Evolutionary conservation across 2,797 vertebrate species (phyloP), one percentile per base, ranked within the genome.

Genomic region (Perodicticus potto): DNA sequence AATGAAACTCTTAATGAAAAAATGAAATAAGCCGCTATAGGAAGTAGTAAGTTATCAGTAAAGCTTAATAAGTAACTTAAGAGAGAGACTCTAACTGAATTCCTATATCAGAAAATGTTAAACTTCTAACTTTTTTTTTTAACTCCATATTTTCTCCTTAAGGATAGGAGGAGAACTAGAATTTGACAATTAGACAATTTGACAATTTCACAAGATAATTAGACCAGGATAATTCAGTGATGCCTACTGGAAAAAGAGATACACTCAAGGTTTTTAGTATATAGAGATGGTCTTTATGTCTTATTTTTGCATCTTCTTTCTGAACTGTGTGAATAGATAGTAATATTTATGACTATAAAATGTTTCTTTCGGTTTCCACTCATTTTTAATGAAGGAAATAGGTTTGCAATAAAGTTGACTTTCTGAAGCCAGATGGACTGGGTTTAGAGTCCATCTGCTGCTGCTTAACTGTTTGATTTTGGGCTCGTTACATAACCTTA

Each of bases 131-230:
- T 10, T 32, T n/a, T 81, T 86, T 89, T 89, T 67, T 73, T 22
- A 92, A 29, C n/a, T 86, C 34, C 82, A n/a, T 67, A 63, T 34
- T 93, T 96, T 86, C 82, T 93, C n/a, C 76, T 83, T 78, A 20
- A 69, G 40, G 8, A 13, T 20, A 91, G 27, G 11, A 83, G 45
- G 16, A 86, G 27, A 70, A 67, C 73, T 61, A 34, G 7, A 37
- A 69, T 76, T 40, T 40, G 5, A 22, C 37, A 84, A 7, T 83
- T 94, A n/a, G n/a, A n/a, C n/a, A n/a, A n/a, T n/a, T 76, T 59
- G 73, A 22, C 37, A 84, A 7, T 83, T 94, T 85, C 45, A 72
- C 14, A 76, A 29, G 83, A 61, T 72, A 84, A 25, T 61, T 89
- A 40, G 37, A 53, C 67, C 49, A 76, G 7, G 74, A 65, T 86